Evolutionary conservation across 92 coral and sea anemone genomes (phyloP).

Genomic region (Scolanthus callimorphus): DNA sequence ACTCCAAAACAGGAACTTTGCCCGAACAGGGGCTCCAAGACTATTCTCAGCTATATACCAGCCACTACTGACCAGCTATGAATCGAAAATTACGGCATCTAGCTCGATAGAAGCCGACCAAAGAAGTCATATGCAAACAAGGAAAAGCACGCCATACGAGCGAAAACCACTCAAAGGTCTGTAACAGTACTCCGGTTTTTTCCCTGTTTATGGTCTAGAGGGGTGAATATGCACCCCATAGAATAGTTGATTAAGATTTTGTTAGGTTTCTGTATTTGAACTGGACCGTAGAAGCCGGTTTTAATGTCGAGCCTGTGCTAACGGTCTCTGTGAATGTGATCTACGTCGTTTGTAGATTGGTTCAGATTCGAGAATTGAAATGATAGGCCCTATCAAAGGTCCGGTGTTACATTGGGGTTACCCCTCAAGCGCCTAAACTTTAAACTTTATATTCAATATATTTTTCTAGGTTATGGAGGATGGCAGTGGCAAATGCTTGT

Average conservation of each 20-base stretch:
- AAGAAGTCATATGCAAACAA: slow-evolving; percentile 80
- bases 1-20: slow-evolving; percentile 99
- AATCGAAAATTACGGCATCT: slow-evolving; percentile 49
- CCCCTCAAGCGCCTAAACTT: too few species aligned
- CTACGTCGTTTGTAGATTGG: slow-evolving; percentile 4
- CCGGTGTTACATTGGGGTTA: too few species aligned
- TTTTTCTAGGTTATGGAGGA: slow-evolving; percentile 94
- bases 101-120: slow-evolving; percentile 57
- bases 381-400: background rate
- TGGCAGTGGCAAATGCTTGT: slow-evolving; percentile 79
- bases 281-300: background rate
- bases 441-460: too few species aligned
- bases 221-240: slow-evolving; percentile 75
- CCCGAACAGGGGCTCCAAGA: slow-evolving; percentile 73
- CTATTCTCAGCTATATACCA: slow-evolving; percentile 68
- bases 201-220: slow-evolving; percentile 54
- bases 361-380: slow-evolving; percentile 2
- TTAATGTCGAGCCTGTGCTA: background rate
- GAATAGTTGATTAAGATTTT: slow-evolving; percentile 9
- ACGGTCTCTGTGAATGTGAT: background rate
- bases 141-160: slow-evolving; percentile 78
- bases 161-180: slow-evolving; percentile 68
- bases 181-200: slow-evolving; percentile 39
- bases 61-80: slow-evolving; percentile 65
- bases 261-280: slow-evolving; percentile 8